Percentiles rank a stretch among this genome's conserved stretches.
Evolutionary conservation across 2,888 invertebrate species (phyloP).

Genomic region (Germaria angustata): DNA sequence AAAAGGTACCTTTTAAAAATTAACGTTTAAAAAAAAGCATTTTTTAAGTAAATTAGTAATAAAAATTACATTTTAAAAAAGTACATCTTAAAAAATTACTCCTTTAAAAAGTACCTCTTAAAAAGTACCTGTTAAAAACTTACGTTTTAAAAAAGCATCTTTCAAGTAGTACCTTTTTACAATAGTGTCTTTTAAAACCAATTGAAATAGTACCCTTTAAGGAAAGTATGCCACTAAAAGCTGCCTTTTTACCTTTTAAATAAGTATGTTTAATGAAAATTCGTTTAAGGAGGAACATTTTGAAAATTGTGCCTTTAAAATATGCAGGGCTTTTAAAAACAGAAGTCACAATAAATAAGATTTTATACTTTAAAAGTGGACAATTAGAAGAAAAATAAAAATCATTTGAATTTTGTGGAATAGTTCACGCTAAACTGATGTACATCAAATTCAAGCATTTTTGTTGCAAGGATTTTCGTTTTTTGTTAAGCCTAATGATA

Average conservation of each 20-base stretch:
- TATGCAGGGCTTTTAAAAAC: too few species aligned
- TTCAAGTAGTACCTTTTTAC: neutral
- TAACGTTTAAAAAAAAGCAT: neutral
- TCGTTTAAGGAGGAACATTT: too few species aligned
- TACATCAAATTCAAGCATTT: neutral
- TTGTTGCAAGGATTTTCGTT: neutral
- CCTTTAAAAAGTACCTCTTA: neutral
- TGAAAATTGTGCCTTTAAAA: too few species aligned
- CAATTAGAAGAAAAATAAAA: neutral
- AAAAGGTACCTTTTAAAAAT: neutral
- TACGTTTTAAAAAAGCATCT: too few species aligned
- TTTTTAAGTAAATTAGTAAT: neutral
- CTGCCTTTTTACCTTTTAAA: too few species aligned
- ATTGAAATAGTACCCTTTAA: neutral
- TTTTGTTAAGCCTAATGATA: slow-evolving; percentile 30
- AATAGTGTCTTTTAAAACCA: neutral
- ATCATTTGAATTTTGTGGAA: neutral
- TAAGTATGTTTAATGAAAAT: too few species aligned
- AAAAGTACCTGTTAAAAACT: neutral
- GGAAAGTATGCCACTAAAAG: too few species aligned
- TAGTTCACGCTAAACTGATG: too few species aligned
- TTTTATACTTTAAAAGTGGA: too few species aligned
- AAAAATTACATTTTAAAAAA: neutral
- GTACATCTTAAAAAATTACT: neutral
- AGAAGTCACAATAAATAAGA: too few species aligned